Evolutionary conservation across 1,140 invertebrate genomes (phyloP).

Genomic region (Heliconius eleuchia): DNA sequence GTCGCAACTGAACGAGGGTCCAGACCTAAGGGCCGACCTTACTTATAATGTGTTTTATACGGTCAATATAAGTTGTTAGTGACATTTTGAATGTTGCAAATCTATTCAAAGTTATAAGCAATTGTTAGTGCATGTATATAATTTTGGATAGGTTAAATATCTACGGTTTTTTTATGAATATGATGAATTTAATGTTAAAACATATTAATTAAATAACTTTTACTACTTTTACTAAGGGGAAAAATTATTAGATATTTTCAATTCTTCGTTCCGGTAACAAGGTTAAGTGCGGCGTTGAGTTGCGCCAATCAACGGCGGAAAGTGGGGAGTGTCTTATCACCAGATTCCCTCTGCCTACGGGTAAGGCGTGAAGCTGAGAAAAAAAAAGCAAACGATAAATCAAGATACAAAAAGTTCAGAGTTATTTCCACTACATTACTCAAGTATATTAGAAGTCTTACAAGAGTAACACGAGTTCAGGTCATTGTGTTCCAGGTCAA

Average conservation of each 20-base stretch:
- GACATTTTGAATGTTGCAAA: constrained; percentile 7
- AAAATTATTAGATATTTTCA: neutral
- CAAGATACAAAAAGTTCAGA: neutral
- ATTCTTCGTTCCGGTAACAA: neutral
- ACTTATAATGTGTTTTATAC: constrained; percentile 28
- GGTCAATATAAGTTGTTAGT: neutral
- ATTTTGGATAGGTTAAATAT: neutral
- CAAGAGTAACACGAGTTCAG: neutral
- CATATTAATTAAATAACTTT: too few relatives aligned
- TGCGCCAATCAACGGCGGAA: neutral
- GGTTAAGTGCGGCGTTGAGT: too few relatives aligned
- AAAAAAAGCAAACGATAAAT: neutral
- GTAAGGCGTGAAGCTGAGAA: too few relatives aligned
- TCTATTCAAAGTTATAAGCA: constrained; percentile 8
- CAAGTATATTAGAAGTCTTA: constrained; percentile 16
- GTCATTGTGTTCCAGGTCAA: constrained; percentile 19
- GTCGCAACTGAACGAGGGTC: constrained; percentile 46
- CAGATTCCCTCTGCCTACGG: neutral
- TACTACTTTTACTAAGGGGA: too few relatives aligned
- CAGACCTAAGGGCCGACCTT: constrained; percentile 45
- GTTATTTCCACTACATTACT: neutral
- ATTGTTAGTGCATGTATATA: neutral
- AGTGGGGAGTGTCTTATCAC: neutral
- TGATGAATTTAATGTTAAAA: too few relatives aligned
- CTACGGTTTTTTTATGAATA: neutral